Conservation (phyloP, 2,888 invertebrate genomes). For the Odontomyia ornata region DNA sequence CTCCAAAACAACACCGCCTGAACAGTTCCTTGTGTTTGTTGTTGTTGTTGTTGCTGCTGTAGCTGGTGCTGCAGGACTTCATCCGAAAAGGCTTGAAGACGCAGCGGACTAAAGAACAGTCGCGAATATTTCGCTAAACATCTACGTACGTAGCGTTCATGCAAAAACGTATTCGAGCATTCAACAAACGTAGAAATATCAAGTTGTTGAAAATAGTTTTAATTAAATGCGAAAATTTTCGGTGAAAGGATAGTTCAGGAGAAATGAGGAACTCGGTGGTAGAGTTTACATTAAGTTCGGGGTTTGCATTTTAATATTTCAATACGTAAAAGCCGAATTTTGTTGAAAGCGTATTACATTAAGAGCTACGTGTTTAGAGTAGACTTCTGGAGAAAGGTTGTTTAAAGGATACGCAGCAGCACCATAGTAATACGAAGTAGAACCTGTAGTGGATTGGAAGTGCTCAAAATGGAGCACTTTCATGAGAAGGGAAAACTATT, state of each 20-base stretch:
- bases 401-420: too few relatives aligned
- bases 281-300: slow-evolving; percentile 30
- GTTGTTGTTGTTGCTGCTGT: not conserved
- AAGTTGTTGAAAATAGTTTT: slow-evolving; percentile 34
- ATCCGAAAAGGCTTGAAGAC: not conserved
- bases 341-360: not conserved
- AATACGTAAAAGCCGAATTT: slow-evolving; percentile 20
- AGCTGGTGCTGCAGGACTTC: too few relatives aligned
- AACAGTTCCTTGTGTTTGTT: not conserved
- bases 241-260: not conserved
- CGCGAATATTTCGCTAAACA: too few relatives aligned
- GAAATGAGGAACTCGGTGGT: not conserved
- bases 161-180: not conserved
- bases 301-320: slow-evolving; percentile 26
- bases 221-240: slow-evolving; percentile 27
- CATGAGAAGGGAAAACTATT: too few relatives aligned
- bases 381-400: not conserved
- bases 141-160: not conserved
- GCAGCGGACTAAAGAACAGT: not conserved
- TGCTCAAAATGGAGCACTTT: too few relatives aligned
- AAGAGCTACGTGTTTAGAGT: not conserved
- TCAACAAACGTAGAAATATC: slow-evolving; percentile 24
- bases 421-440: too few relatives aligned
- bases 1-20: not conserved
- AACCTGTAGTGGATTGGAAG: too few relatives aligned